Evolutionary conservation across 2,113 vertebrate genomes (phyloP), one percentile per base, ranked within the genome.

Genomic region (Lepus europaeus): DNA sequence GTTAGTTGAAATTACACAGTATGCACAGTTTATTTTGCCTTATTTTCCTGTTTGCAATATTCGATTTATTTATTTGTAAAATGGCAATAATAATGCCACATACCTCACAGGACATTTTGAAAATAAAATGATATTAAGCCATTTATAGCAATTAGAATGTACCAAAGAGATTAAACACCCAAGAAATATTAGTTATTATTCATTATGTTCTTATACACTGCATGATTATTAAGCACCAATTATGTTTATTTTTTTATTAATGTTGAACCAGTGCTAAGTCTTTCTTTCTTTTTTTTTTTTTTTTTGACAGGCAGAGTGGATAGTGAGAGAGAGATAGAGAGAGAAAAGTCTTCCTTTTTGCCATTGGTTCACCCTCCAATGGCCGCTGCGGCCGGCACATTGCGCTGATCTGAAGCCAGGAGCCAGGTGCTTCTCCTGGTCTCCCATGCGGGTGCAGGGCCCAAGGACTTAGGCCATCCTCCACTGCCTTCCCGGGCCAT

Each of bases 31-130:
- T 66, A 69, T 74, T 85, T 76, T 66, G 51, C 13, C 66, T 78
- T 80, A 19, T 49, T 90, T 94, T 31, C 9, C 69, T n/a, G 64
- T 69, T 84, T 85, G 10, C 2, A 23, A 31, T 53, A 85, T 76
- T 89, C 51, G 64, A 76, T 79, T 63, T 84, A 4, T 84, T 81
- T 64, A 53, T 83, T 14, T 78, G 6, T 31, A 91, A 89, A 85
- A 70, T 70, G 29, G 23, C 23, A 70, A 36, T 53, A 77, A 76
- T 87, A 80, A 69, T 80, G n/a, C 25, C 29, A 77, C 3, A 51
- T 59, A 79, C 39, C 5, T 88, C 63, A 56, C 4, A 88, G 36
- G 14, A 11, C 7, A 87, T 76, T 93, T 93, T 70, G 33, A 80
- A 59, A 85, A 84, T 83, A 53, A 84, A 87, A 91, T 64, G 45